Conservation (phyloP, 1,140 invertebrate species). For the Ips typographus region DNA sequence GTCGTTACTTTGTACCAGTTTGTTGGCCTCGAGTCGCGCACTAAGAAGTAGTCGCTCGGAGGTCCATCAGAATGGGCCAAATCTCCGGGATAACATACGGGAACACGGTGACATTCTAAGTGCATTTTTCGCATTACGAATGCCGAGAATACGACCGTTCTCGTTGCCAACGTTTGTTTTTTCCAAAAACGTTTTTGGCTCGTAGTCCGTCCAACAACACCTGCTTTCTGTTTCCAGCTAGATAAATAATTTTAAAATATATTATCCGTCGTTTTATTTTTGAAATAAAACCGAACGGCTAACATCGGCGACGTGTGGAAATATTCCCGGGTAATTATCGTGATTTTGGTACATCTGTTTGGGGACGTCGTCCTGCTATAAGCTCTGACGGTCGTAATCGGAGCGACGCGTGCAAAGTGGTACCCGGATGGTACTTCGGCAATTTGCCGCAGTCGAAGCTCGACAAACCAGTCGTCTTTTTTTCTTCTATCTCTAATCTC, state of each 20-base stretch:
- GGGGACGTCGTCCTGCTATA: background rate
- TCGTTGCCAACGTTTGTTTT: constrained; percentile 29
- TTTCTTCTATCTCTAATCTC: no score
- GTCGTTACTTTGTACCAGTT: background rate
- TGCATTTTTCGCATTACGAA: constrained; percentile 31
- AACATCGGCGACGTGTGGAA: background rate
- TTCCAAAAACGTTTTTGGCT: constrained; percentile 32
- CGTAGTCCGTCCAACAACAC: constrained; percentile 17
- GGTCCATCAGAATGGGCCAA: background rate
- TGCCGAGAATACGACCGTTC: constrained; percentile 18
- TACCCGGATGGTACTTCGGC: background rate
- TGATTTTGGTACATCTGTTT: background rate
- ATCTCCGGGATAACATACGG: background rate
- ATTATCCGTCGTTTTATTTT: constrained; percentile 21
- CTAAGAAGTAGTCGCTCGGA: background rate
- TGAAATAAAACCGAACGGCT: constrained; percentile 10
- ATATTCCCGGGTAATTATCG: constrained; percentile 5
- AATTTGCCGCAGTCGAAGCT: constrained; percentile 1
- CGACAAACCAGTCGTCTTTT: constrained; percentile 1
- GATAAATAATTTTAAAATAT: constrained; percentile 28
- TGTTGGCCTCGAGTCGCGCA: background rate
- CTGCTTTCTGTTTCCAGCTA: constrained; percentile 28
- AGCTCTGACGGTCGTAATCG: background rate
- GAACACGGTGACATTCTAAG: background rate
- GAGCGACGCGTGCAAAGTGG: background rate